Percentiles rank a stretch among this genome's conserved stretches.
These are phyloP conservation scores for Mormyrops boulengeri DNA, from an alignment of 2,797 vertebrate genomes.

Conservation along the genomic window DNA sequence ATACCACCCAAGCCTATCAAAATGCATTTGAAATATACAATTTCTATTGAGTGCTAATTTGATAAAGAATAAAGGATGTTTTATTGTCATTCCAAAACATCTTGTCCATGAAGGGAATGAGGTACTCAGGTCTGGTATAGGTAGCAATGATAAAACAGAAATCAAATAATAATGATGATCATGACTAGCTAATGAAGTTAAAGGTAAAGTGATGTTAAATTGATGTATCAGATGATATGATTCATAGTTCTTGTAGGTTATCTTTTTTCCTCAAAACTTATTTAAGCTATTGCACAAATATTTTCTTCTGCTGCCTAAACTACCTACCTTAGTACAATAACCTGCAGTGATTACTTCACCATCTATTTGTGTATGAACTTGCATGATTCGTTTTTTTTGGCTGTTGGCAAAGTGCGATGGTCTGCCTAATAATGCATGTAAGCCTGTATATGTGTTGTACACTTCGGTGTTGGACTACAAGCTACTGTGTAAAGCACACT, in stretches of 20 bases:
- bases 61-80: not conserved
- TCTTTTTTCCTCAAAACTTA: not conserved
- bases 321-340: not conserved
- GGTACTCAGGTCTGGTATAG: not conserved
- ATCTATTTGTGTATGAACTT: not conserved
- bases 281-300: not conserved
- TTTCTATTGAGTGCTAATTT: not conserved
- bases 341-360: not conserved
- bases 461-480: not conserved
- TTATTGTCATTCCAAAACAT: not conserved
- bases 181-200: not conserved
- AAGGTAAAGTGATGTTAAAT: not conserved
- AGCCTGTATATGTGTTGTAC: not conserved
- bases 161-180: not conserved
- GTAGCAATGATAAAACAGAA: not conserved
- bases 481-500: not conserved
- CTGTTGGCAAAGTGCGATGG: not conserved
- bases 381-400: not conserved
- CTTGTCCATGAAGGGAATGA: not conserved
- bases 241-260: not conserved
- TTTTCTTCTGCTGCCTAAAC: not conserved
- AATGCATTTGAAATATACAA: not conserved
- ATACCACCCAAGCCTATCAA: not conserved
- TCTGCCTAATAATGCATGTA: not conserved
- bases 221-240: not conserved